Conservation (phyloP, 2,797 vertebrate species). For the Myripristis jacobus region DNA sequence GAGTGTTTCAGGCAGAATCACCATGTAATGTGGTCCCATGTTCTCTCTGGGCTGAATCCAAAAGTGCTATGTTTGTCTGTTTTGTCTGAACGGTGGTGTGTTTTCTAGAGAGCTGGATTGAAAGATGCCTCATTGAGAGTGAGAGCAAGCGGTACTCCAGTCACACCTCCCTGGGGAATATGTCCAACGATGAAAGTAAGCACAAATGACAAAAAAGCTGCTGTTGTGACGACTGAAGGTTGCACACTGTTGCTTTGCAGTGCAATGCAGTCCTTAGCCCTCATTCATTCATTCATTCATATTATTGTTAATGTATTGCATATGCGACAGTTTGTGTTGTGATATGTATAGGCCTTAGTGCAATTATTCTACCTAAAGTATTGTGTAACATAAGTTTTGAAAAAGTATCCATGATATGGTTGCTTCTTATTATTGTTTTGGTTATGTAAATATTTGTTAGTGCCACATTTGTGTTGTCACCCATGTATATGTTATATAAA, state of each 20-base stretch:
- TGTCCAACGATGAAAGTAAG: slow-evolving; percentile 99
- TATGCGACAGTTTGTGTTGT: slow-evolving; percentile 1
- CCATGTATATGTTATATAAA: neutral
- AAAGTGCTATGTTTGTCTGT: neutral
- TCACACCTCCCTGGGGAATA: slow-evolving; percentile 96
- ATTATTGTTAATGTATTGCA: neutral
- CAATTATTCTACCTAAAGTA: too few relatives aligned
- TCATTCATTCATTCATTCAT: slow-evolving; percentile 9
- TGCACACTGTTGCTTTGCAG: neutral
- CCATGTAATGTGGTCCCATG: neutral
- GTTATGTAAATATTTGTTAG: neutral
- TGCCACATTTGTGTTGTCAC: neutral
- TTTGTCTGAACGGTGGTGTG: slow-evolving; percentile 26
- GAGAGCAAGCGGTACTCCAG: slow-evolving; percentile 98
- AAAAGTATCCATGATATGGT: neutral
- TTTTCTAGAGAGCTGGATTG: slow-evolving; percentile 98
- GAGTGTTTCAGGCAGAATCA: neutral
- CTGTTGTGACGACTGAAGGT: neutral
- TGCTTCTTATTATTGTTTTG: neutral
- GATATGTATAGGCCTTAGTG: neutral
- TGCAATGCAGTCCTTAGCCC: neutral
- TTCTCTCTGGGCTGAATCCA: neutral
- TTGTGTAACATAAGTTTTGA: neutral
- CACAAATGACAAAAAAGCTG: neutral
- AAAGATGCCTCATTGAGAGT: slow-evolving; percentile 98